These are phyloP conservation scores for Anagyrus pseudococci DNA, from an alignment of 2,888 invertebrate genomes.

Conservation along the genomic window DNA sequence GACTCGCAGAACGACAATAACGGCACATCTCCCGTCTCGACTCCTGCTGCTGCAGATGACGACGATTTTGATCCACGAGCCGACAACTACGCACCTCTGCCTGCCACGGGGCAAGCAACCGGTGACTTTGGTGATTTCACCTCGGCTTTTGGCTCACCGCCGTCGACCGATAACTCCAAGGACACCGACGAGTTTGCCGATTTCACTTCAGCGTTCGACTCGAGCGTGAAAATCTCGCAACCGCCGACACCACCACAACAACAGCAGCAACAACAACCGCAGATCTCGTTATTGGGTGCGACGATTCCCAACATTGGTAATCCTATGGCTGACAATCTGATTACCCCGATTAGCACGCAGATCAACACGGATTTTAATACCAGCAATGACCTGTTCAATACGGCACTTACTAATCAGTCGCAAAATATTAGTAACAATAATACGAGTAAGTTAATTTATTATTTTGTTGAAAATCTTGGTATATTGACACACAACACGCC, in stretches of 20 bases:
- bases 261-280: constrained; percentile 41
- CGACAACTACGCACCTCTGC: constrained; percentile 58
- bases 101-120: constrained; percentile 42
- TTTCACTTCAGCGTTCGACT: constrained; percentile 75
- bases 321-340: constrained; percentile 47
- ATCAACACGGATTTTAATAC: constrained; percentile 43
- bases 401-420: constrained; percentile 45
- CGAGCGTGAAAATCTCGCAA: constrained; percentile 49
- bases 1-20: constrained; percentile 54
- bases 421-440: constrained; percentile 54
- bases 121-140: constrained; percentile 82
- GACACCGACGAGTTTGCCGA: constrained; percentile 79
- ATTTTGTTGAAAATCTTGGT: constrained; percentile 7
- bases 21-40: constrained; percentile 5
- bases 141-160: constrained; percentile 67
- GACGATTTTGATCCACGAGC: constrained; percentile 72
- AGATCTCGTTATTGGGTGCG: constrained; percentile 47
- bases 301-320: constrained; percentile 48
- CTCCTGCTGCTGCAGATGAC: constrained; percentile 41
- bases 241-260: constrained; percentile 33
- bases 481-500: constrained; percentile 4
- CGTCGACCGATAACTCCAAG: constrained; percentile 24
- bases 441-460: constrained; percentile 45
- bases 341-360: constrained; percentile 40
- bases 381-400: constrained; percentile 52